These are phyloP conservation scores for Gymnobelideus leadbeateri DNA, from an alignment of 2,113 vertebrate species.

Conservation along the genomic window DNA sequence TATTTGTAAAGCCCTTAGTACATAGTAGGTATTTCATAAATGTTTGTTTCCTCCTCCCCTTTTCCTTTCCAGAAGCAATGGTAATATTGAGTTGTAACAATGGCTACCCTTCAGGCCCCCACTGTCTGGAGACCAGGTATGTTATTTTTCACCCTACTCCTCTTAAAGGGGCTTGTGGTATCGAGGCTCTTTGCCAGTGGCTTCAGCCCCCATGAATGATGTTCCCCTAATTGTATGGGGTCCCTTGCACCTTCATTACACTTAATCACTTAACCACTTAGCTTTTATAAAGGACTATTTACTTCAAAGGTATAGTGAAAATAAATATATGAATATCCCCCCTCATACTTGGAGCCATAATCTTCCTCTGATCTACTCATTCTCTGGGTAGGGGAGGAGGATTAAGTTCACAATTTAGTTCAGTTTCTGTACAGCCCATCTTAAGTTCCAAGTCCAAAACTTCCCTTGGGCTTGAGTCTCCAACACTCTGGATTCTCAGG, in stretches of 20 bases:
- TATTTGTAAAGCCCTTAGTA: too few relatives aligned
- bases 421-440: not conserved
- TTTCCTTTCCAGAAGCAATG: too few relatives aligned
- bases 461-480: not conserved
- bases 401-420: not conserved
- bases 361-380: not conserved
- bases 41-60: too few relatives aligned
- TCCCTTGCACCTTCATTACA: not conserved
- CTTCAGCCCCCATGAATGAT: not conserved
- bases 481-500: not conserved
- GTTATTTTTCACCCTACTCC: too few relatives aligned
- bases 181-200: not conserved
- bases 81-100: too few relatives aligned
- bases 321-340: not conserved
- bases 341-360: not conserved
- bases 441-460: not conserved
- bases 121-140: too few relatives aligned
- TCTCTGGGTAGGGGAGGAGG: not conserved
- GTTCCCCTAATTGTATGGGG: not conserved
- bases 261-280: not conserved
- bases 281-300: not conserved
- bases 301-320: not conserved
- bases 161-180: not conserved
- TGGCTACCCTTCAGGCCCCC: too few relatives aligned
- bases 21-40: too few relatives aligned